phyloP scores from a whole-genome alignment of 2,113 vertebrate species.

The cat (Felis catus) region F.catus_Fca126_mat1.0 CM031419.1:61593001-61593500 shows the following conservation, averaged over 20 bases:
- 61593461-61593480: constrained; percentile 54
- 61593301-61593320: not conserved
- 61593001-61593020: not conserved
- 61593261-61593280: not conserved
- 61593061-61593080: not conserved
- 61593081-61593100: not conserved
- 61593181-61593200: not conserved
- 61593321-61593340: constrained; percentile 53
- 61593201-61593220: not conserved
- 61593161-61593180: not conserved
- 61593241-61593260: not conserved
- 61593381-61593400: constrained; percentile 51
- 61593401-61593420: constrained; percentile 25
- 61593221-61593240: not conserved
- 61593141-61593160: not conserved
- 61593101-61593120: not conserved
- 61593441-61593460: constrained; percentile 39
- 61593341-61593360: constrained; percentile 53
- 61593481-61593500: constrained; percentile 55
- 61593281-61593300: constrained; percentile 39
- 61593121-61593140: not conserved
- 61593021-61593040: not conserved
- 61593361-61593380: constrained; percentile 49
- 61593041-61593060: not conserved
- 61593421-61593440: constrained; percentile 26